Evolutionary conservation across 2,113 vertebrate genomes (phyloP).

Genomic region (Cyanoliseus patagonus): DNA sequence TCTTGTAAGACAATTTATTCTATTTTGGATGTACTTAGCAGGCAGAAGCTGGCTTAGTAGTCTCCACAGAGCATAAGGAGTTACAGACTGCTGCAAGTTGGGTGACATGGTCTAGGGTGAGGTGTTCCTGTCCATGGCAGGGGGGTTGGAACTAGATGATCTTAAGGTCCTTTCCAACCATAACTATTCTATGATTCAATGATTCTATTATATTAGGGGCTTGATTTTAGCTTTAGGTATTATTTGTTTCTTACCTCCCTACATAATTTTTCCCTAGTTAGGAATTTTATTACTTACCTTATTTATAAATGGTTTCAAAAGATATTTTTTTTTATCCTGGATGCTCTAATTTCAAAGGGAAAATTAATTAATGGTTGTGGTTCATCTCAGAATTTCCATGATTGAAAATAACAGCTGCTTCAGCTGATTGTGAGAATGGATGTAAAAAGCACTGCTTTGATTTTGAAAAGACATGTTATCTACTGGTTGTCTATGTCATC

Average conservation of each 20-base stretch:
- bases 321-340: not conserved
- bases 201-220: not conserved
- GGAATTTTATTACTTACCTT: not conserved
- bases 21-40: slow-evolving; percentile 31
- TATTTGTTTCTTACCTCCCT: not conserved
- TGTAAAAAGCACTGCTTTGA: not conserved
- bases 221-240: not conserved
- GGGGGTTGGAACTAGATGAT: not conserved
- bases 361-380: slow-evolving; percentile 30
- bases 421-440: slow-evolving; percentile 16
- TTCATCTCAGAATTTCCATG: slow-evolving; percentile 6
- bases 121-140: not conserved
- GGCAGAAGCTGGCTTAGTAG: not conserved
- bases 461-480: not conserved
- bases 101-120: not conserved
- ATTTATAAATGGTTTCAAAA: slow-evolving; percentile 13
- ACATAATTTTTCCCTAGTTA: not conserved
- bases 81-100: not conserved
- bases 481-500: not conserved
- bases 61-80: not conserved
- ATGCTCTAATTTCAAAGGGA: not conserved
- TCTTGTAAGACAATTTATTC: not conserved
- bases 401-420: slow-evolving; percentile 39
- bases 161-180: not conserved
- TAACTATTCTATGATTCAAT: not conserved